These are phyloP conservation scores for Catharus minimus DNA, from an alignment of 2,113 vertebrate genomes.

Conservation along the genomic window DNA sequence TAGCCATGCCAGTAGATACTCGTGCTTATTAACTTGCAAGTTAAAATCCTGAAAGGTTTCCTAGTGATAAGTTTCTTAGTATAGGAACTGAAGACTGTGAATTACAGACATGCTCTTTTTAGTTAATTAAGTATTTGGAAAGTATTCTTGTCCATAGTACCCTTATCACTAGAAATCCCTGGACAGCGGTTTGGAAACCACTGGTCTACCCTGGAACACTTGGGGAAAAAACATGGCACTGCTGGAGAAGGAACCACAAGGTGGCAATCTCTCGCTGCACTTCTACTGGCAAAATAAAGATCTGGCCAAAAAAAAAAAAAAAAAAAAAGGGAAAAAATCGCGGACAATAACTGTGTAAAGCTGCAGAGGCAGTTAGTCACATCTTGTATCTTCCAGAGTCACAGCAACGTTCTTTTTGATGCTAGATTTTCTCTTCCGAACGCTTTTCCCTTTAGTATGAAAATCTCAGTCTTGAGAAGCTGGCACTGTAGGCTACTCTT, in stretches of 20 bases:
- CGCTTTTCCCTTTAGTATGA: neutral
- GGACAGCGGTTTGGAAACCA: neutral
- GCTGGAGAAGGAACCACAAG: conserved; percentile 41
- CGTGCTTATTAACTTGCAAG: neutral
- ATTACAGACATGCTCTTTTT: neutral
- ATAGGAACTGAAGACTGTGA: neutral
- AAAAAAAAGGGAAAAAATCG: neutral
- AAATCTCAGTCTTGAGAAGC: neutral
- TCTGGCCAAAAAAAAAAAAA: neutral
- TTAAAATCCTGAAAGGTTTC: neutral
- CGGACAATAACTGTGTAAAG: neutral
- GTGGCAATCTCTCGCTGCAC: conserved; percentile 46
- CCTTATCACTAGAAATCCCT: neutral
- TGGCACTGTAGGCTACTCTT: neutral
- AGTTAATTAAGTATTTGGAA: neutral
- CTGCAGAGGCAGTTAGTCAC: neutral
- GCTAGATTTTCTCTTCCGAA: neutral
- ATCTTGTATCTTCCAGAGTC: neutral
- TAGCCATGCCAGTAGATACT: neutral
- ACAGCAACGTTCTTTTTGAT: accelerated
- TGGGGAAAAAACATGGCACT: neutral
- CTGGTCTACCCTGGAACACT: neutral
- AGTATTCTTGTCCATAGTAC: neutral
- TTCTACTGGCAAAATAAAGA: neutral
- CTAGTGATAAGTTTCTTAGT: neutral